Evolutionary conservation across 2,797 vertebrate genomes (phyloP).

Genomic region (Staurois parvus): DNA sequence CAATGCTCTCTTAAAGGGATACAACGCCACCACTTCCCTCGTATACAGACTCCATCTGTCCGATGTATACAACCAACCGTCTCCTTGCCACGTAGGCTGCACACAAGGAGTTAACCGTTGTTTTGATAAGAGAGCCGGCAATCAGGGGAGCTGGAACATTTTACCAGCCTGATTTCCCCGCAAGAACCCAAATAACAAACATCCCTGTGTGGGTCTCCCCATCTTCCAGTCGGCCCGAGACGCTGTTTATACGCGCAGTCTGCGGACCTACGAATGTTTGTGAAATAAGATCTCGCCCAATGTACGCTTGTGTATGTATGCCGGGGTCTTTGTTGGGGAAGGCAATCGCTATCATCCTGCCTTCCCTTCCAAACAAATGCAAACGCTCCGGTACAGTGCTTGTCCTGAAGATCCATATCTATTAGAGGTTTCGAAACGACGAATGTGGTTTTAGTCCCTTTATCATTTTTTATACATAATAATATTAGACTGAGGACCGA

Average conservation of each 20-base stretch:
- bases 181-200: conserved; percentile 61
- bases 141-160: conserved; percentile 55
- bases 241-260: conserved; percentile 58
- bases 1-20: conserved; percentile 4
- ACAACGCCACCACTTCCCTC: conserved; percentile 23
- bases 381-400: neutral
- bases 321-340: conserved; percentile 21
- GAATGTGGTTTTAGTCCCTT: too few species aligned
- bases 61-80: conserved; percentile 13
- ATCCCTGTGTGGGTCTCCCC: conserved; percentile 59
- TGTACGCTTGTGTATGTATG: conserved; percentile 41
- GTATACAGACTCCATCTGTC: conserved; percentile 36
- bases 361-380: neutral
- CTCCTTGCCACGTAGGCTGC: neutral
- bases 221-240: conserved; percentile 42
- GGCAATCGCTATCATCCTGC: conserved; percentile 23
- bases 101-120: conserved; percentile 49
- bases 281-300: conserved; percentile 46
- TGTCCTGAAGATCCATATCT: neutral
- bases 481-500: too few species aligned
- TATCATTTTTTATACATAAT: too few species aligned
- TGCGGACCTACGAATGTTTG: conserved; percentile 56
- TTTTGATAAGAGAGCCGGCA: conserved; percentile 42
- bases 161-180: conserved; percentile 53
- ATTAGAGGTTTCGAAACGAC: too few species aligned